Evolutionary conservation across 2,797 vertebrate species (phyloP).

Genomic region (Pristis pectinata): DNA sequence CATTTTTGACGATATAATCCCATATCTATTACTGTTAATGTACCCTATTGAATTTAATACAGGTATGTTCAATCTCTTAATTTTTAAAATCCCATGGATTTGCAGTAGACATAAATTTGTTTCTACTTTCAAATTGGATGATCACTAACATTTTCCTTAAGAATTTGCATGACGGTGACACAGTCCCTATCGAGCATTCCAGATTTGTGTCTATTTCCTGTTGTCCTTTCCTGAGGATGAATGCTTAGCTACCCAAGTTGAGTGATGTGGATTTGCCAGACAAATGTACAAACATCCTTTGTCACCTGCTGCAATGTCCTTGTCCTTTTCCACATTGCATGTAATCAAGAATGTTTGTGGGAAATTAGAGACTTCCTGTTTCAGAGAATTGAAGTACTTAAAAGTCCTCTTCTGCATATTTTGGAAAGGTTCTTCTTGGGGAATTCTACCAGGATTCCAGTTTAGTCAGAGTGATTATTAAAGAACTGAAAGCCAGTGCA

Average conservation of each 20-base stretch:
- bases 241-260: conserved; percentile 47
- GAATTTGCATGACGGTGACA: neutral
- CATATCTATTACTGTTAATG: neutral
- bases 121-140: neutral
- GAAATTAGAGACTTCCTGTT: conserved; percentile 57
- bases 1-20: neutral
- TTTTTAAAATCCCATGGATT: neutral
- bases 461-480: conserved; percentile 78
- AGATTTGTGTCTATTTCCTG: conserved; percentile 58
- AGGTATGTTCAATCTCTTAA: neutral
- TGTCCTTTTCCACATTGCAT: conserved; percentile 50
- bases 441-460: conserved; percentile 85
- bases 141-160: neutral
- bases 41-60: neutral
- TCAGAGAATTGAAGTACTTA: conserved; percentile 45
- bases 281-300: conserved; percentile 60
- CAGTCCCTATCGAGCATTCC: conserved; percentile 18
- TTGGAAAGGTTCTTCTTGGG: conserved; percentile 79
- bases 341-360: conserved; percentile 55
- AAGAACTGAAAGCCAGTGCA: conserved; percentile 87
- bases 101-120: neutral
- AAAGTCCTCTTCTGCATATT: conserved; percentile 31
- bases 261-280: conserved; percentile 43
- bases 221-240: conserved; percentile 55
- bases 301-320: conserved; percentile 46